Evolutionary conservation across 2,797 vertebrate genomes (phyloP), one percentile per base, ranked within the genome.

Genomic region (Alosa sapidissima): DNA sequence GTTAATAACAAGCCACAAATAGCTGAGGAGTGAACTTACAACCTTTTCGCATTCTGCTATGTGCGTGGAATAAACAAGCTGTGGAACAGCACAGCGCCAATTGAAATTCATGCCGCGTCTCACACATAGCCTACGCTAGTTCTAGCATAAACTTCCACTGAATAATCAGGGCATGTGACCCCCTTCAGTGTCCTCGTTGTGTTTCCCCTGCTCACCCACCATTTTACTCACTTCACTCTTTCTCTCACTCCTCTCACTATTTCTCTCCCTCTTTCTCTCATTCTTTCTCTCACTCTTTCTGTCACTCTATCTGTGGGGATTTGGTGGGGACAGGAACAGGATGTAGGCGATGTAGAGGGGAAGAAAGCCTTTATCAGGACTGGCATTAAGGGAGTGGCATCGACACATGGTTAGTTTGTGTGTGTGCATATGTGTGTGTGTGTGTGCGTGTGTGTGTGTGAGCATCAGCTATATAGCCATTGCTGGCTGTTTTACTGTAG

Each of bases 1-100:
- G 72, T 36, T 78, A 78, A 78, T 78, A 78, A 78, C 72, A 78
- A 78, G 72, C 72, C 72, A 78, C 72, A 47, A 78, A 78, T 78
- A 47, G 72, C 72, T 78, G 72, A 78, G 21, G 41, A 78, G 72
- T 78, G 72, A 78, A 19, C 72, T 47, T 36, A 7, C 41, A 78
- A 78, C 72, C 72, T 78, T 78, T 78, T 78, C 41, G 6, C 16
- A 78, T 78, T 78, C 41, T 78, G 41, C 72, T 78, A 78, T 78
- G 72, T n/a, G 41, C 41, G 21, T 16, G 19, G 72, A 78, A 78
- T 78, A 78, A 47, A 78, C 72, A 78, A 78, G 19, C 41, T 19
- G 19, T 2, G 41, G 14, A 78, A 78, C 72, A 45, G 13, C 72
- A 45, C 36, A 45, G 2, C 16, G 16, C 16, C 36, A 45, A 19